Base-by-base conservation (phyloP, 2,888 invertebrate genomes). In the Phalera bucephala region DNA sequence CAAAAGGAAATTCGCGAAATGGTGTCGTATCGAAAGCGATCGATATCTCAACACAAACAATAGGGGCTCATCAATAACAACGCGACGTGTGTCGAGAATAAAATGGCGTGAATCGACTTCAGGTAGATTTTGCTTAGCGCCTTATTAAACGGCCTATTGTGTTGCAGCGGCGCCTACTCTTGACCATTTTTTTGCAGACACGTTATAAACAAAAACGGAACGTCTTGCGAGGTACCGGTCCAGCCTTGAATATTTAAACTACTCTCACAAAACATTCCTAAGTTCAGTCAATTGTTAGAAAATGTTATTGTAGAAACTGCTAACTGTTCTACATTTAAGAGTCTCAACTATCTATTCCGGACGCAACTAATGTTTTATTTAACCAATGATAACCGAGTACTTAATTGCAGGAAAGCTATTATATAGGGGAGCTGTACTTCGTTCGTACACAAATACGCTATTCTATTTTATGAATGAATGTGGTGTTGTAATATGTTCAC, bases 71-170 rank as follows among this genome's bases (percentile, higher is more conserved):
- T 84, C 77, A 81, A 81, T 82, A 75, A 62, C 52, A 58, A 66
- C 48, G 56, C 51, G 69, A 77, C 67, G 64, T 63, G 52, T 49
- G 61, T 40, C 33, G 46, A 55, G 57, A 70, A 80, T 81, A 68
- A 81, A 80, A 65, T 72, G 62, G 67, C 76, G 59, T 74, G 64
- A 71, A 74, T 65, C 54, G 51, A 51, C 46, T 56, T 51, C 86
- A 86, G 86, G 86, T 86, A 86, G 65, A 71, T 52, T 45, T 57
- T 64, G 61, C 64, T 74, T 73, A 80, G 74, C 80, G 80, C 75
- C 80, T 76, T 70, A 61, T 67, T 72, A 72, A 69, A 71, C 57
- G 61, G 55, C 44, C 74, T 66, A 80, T 86, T 86, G 83, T 84
- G 63, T 54, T 53, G 55, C 52, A 61, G 53, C 64, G 85, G 85